Evolutionary conservation across 1,140 invertebrate genomes (phyloP).

Genomic region (Drosophila sulfurigaster): DNA sequence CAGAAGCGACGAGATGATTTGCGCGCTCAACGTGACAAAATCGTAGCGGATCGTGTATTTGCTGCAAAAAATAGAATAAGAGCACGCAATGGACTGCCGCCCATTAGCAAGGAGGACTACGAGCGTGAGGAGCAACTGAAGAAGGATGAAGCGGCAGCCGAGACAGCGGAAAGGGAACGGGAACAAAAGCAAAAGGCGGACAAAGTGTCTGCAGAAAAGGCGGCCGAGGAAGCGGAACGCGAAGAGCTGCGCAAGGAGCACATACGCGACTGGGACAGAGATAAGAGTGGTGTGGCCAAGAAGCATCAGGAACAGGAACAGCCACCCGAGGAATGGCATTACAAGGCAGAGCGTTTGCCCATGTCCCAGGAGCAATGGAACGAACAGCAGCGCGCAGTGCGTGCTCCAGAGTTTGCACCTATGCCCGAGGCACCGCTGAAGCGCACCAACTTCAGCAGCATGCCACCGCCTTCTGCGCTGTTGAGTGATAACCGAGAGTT

Average conservation of each 20-base stretch:
- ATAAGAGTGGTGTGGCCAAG: slow-evolving; percentile 85
- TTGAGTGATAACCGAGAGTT: slow-evolving; percentile 45
- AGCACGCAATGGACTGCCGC: slow-evolving; percentile 90
- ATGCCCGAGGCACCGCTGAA: slow-evolving; percentile 55
- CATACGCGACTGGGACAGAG: slow-evolving; percentile 89
- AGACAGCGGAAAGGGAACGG: slow-evolving; percentile 85
- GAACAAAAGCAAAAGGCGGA: slow-evolving; percentile 84
- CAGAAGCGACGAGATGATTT: slow-evolving; percentile 88
- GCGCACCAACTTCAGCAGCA: slow-evolving; percentile 79
- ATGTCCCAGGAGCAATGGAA: slow-evolving; percentile 94
- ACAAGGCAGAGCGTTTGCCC: slow-evolving; percentile 86
- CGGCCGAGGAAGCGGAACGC: slow-evolving; percentile 82
- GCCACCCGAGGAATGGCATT: slow-evolving; percentile 75
- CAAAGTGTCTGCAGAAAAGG: slow-evolving; percentile 73
- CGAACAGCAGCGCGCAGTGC: slow-evolving; percentile 89
- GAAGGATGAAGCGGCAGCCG: slow-evolving; percentile 85
- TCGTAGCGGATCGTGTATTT: slow-evolving; percentile 90
- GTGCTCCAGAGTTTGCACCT: slow-evolving; percentile 90
- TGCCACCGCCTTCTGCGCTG: slow-evolving; percentile 28
- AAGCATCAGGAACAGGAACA: slow-evolving; percentile 59
- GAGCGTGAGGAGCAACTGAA: slow-evolving; percentile 53
- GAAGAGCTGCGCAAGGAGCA: slow-evolving; percentile 86
- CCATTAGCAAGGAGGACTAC: slow-evolving; percentile 78
- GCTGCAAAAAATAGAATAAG: slow-evolving; percentile 92
- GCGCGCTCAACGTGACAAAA: slow-evolving; percentile 88